Base-by-base conservation (phyloP, 2,888 invertebrate genomes). In the Polymixis flavicincta region DNA sequence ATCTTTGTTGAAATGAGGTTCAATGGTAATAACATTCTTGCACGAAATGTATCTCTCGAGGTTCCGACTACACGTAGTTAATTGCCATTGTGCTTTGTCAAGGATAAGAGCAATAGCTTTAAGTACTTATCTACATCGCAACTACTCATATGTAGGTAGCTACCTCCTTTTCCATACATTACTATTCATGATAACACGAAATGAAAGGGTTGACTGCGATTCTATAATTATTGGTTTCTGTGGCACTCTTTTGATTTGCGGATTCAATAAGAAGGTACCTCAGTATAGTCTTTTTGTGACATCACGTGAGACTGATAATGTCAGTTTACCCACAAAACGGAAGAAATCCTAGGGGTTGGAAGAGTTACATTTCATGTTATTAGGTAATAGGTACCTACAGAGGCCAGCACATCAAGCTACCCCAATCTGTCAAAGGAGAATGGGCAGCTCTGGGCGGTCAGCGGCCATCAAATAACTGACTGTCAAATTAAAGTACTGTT, bases 1-100 rank as follows among this genome's bases (percentile, higher is more conserved):
- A 65, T 61, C 52, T 80, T 81, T 50, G 76, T 57, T 68, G 28
- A n/a, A 68, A 76, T 65, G 60, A 69, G 14, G 60, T 82, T 82
- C 68, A 76, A 71, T 71, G 45, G 42, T 72, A 77, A 69, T 65
- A 54, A 67, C 66, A 69, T 77, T 82, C 71, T 69, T 71, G 50
- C 77, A 81, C 71, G 80, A 76, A 67, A 80, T 66, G 22, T 69
- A 67, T 69, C 13, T 67, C 19, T 37, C 52, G 14, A 50, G 19
- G 50, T 71, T 67, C 17, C n/a, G 42, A 37, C n/a, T 37, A 63
- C 3, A 28, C n/a, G 19, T 59, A 69, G 22, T 17, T 80, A 80
- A 80, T 76, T 67, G 61, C 60, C 45, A 57, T 59, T 70, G 61
- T 76, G 66, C 69, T 80, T 80, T 63, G 66, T 67, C 60, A 64